Percentiles rank a stretch among this genome's conserved stretches.
Evolutionary conservation across 53 echinoderm and acorn worm genomes (phyloP).

Genomic region (Paracentrotus lividus): DNA sequence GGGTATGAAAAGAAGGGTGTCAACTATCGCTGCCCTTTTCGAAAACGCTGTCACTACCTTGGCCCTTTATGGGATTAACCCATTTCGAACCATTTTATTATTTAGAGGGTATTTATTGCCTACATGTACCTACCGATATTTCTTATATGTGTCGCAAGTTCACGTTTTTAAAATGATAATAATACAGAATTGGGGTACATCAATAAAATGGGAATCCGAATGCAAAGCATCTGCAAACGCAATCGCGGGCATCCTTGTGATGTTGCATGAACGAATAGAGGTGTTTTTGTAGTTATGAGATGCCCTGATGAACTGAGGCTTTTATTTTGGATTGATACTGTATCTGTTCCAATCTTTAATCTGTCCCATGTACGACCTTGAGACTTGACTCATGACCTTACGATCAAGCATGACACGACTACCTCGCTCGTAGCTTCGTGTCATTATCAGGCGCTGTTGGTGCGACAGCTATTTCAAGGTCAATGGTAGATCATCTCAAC

Average conservation of each 20-base stretch:
- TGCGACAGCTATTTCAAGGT: conserved; percentile 36
- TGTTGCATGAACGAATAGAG: not conserved
- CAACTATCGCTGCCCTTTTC: too few relatives aligned
- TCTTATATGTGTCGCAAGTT: too few relatives aligned
- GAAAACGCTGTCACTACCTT: too few relatives aligned
- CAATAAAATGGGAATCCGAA: too few relatives aligned
- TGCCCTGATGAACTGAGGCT: not conserved
- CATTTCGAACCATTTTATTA: too few relatives aligned
- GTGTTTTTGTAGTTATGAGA: not conserved
- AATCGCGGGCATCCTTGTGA: not conserved
- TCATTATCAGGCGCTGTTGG: not conserved
- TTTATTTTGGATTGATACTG: not conserved
- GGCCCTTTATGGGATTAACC: too few relatives aligned
- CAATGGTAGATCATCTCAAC: not conserved
- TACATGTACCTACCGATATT: too few relatives aligned
- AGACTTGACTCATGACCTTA: not conserved
- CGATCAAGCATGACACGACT: not conserved
- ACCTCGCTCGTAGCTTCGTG: conserved; percentile 37
- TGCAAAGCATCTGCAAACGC: not conserved
- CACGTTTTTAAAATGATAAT: too few relatives aligned
- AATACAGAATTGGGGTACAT: too few relatives aligned
- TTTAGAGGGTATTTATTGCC: too few relatives aligned
- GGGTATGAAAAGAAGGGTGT: too few relatives aligned
- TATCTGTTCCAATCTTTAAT: not conserved
- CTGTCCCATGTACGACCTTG: too few relatives aligned